Base-by-base conservation (phyloP, 2,797 vertebrate genomes). In the Leucoraja ocellata region DNA sequence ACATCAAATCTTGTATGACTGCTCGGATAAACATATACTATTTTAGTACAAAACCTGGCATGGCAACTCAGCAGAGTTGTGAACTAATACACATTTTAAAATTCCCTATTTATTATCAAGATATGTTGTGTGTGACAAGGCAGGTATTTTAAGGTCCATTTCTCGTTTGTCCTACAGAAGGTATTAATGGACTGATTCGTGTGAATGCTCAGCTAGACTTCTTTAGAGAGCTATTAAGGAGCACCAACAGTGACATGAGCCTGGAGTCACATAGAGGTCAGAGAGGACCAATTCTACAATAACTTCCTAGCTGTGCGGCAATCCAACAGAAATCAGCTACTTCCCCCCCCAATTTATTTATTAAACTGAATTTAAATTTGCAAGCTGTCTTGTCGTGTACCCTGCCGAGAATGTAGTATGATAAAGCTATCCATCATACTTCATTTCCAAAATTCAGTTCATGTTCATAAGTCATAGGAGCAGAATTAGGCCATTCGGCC, bases 1-100 rank as follows among this genome's bases (percentile, higher is more conserved):
- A 79, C 36, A 36, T 79, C 36, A 79, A 39, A 36, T 79, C 78
- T 21, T 79, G 36, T 28, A 79, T 79, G 78, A 79, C 78, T 39
- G 78, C 78, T 39, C 3, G 0, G 78, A 79, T 79, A 79, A 79
- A 79, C 78, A 39, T 79, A 1, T 39, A 39, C 78, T 39, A 79
- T 79, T 79, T 79, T 79, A 39, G 36, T 79, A 79, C 77, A 78
- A 78, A 78, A 36, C 36, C 77, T 78, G 77, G n/a, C 77, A 78
- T 36, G 77, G 77, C 32, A 78, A 78, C 77, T 11, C 13, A 4
- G 14, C 28, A 78, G 77, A 78, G 36, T 36, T 36, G 77, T 18
- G 78, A 79, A 79, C 36, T 14, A 79, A 79, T 39, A 39, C 32
- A 16, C 32, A 6, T 32, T 39, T 39, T 21, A 2, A 74, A 74